phyloP scores from a whole-genome alignment of 2,797 vertebrate species.

The Mionectes olivaceus region DNA sequence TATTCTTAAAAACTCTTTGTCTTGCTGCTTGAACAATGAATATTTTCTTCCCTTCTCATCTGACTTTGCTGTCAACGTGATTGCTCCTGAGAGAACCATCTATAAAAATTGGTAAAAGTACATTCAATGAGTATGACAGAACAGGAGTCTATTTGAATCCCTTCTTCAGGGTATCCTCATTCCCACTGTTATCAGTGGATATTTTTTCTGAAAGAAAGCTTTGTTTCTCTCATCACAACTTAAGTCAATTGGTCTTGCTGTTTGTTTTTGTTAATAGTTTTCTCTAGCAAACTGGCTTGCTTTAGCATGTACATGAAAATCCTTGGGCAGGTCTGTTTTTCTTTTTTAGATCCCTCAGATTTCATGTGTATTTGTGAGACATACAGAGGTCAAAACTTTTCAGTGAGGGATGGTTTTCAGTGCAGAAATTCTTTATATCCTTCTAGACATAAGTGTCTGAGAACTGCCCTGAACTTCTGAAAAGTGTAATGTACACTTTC shows the following conservation, averaged over 20 bases:
- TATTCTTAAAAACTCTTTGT: not conserved
- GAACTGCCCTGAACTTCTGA: not conserved
- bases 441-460: not conserved
- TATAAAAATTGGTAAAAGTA: not conserved
- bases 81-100: not conserved
- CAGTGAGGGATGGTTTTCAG: not conserved
- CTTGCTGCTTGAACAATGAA: not conserved
- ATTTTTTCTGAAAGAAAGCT: not conserved
- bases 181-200: not conserved
- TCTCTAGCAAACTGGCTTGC: not conserved
- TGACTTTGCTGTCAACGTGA: not conserved
- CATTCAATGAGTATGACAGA: not conserved
- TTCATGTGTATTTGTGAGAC: not conserved
- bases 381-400: not conserved
- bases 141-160: not conserved
- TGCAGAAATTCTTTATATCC: not conserved
- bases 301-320: not conserved
- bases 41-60: not conserved
- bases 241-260: not conserved
- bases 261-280: not conserved
- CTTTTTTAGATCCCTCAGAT: not conserved
- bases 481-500: not conserved
- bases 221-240: not conserved
- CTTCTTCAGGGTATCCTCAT: not conserved
- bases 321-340: not conserved